These are phyloP conservation scores for Frieseomelitta varia DNA, from an alignment of 1,140 invertebrate species.

Conservation along the genomic window DNA sequence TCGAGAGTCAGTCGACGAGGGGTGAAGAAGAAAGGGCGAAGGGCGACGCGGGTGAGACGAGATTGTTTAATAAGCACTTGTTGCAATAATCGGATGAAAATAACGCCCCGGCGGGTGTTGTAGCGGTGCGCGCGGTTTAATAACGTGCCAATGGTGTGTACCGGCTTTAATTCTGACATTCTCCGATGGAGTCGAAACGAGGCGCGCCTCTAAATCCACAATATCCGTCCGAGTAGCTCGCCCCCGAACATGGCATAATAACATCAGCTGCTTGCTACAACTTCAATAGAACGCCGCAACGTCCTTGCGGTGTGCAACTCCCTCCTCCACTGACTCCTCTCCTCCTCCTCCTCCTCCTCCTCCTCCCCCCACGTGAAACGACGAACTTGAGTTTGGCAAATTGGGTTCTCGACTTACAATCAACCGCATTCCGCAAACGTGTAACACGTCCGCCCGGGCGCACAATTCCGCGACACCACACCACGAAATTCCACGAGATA, in stretches of 20 bases:
- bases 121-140: conserved; percentile 23
- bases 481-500: conserved; percentile 18
- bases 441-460: conserved; percentile 50
- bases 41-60: neutral
- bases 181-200: conserved; percentile 39
- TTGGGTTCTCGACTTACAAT: conserved; percentile 68
- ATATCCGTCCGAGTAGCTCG: conserved; percentile 31
- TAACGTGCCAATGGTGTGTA: conserved; percentile 40
- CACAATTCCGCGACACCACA: conserved; percentile 44
- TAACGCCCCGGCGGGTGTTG: conserved; percentile 1
- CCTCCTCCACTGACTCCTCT: neutral
- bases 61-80: conserved; percentile 31
- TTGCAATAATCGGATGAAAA: conserved; percentile 37
- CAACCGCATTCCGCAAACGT: conserved; percentile 67
- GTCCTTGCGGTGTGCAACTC: conserved; percentile 54
- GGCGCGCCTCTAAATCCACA: conserved; percentile 45
- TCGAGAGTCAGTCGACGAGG: too few species aligned
- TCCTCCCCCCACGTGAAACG: neutral
- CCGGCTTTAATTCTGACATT: conserved; percentile 51
- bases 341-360: too few species aligned
- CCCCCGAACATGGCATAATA: conserved; percentile 52
- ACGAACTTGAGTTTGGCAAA: conserved; percentile 67
- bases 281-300: conserved; percentile 57
- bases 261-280: conserved; percentile 55
- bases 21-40: too few species aligned